Evolutionary conservation across 2,113 vertebrate species (phyloP).

Genomic region (Ancistrus triradiatus): DNA sequence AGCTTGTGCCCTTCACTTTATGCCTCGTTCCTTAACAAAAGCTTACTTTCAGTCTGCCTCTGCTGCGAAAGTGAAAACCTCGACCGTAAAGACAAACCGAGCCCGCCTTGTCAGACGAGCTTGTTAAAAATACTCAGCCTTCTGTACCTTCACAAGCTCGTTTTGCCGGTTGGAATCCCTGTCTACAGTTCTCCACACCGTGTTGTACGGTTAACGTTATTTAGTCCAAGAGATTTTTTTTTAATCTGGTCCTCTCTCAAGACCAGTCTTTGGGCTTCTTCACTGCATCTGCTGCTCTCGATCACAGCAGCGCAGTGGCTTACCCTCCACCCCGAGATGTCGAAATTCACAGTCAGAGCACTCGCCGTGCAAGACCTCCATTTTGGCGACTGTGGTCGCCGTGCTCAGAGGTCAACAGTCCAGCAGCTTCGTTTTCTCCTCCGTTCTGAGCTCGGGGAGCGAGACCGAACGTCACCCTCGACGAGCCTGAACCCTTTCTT

Average conservation of each 20-base stretch:
- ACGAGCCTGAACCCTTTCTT: slow-evolving; percentile 10
- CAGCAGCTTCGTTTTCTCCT: slow-evolving; percentile 5
- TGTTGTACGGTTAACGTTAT: not conserved
- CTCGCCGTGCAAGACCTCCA: not conserved
- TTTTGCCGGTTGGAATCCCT: slow-evolving; percentile 53
- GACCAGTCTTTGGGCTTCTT: no score
- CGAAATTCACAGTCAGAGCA: not conserved
- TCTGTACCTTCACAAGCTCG: slow-evolving; percentile 47
- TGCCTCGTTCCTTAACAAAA: slow-evolving; percentile 42
- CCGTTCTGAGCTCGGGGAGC: not conserved
- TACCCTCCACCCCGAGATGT: slow-evolving; percentile 3
- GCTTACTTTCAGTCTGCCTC: slow-evolving; percentile 10
- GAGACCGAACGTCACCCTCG: slow-evolving; percentile 1
- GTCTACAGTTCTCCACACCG: slow-evolving; percentile 18
- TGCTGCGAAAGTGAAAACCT: slow-evolving; percentile 34
- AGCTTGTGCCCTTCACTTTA: slow-evolving; percentile 35
- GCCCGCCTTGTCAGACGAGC: slow-evolving; percentile 21
- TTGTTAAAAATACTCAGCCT: slow-evolving; percentile 52
- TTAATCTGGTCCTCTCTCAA: not conserved
- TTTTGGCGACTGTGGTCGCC: not conserved
- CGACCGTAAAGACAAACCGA: slow-evolving; percentile 22
- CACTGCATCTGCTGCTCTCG: no score
- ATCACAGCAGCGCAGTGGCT: slow-evolving; percentile 16
- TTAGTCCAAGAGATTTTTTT: slow-evolving; percentile 2
- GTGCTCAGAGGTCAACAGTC: slow-evolving; percentile 24